A percentile compares a stretch with the other conserved stretches of the same genome.
Evolutionary conservation across 2,113 vertebrate species (phyloP).

Genomic region (Dipodomys stephensi): DNA sequence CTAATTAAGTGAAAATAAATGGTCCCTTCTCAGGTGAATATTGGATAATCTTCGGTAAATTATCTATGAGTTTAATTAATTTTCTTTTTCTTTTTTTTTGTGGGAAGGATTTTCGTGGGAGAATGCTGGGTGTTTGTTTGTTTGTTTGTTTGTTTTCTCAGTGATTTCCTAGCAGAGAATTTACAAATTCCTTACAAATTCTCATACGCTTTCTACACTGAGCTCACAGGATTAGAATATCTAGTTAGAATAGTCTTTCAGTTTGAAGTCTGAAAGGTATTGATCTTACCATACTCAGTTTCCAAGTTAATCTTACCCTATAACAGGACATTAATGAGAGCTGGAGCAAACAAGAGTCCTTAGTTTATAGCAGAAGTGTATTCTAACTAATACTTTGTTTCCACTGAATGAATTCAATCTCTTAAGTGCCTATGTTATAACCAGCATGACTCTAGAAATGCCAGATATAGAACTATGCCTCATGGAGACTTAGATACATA

Average conservation of each 20-base stretch:
- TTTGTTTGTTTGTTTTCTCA: neutral
- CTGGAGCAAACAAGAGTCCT: neutral
- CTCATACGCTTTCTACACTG: neutral
- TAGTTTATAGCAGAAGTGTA: neutral
- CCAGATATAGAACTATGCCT: neutral
- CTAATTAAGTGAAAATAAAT: neutral
- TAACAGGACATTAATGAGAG: neutral
- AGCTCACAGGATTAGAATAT: neutral
- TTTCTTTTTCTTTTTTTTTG: neutral
- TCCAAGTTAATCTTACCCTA: neutral
- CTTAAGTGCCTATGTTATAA: neutral
- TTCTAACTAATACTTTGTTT: conserved; percentile 10
- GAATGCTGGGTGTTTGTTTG: neutral
- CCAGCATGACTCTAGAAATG: neutral
- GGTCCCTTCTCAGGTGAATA: neutral
- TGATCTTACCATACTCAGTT: neutral
- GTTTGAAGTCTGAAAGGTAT: neutral
- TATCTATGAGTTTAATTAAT: neutral
- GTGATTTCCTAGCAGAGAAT: neutral
- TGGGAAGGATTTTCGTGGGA: fast-evolving
- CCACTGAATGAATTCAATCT: conserved; percentile 32
- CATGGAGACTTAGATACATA: neutral
- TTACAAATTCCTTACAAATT: neutral
- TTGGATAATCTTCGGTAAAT: neutral
- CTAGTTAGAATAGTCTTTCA: neutral